A percentile compares a stretch with the other conserved stretches of the same genome.
Conservation (phyloP, 2,113 vertebrate species). For the Macquaria australasica region DNA sequence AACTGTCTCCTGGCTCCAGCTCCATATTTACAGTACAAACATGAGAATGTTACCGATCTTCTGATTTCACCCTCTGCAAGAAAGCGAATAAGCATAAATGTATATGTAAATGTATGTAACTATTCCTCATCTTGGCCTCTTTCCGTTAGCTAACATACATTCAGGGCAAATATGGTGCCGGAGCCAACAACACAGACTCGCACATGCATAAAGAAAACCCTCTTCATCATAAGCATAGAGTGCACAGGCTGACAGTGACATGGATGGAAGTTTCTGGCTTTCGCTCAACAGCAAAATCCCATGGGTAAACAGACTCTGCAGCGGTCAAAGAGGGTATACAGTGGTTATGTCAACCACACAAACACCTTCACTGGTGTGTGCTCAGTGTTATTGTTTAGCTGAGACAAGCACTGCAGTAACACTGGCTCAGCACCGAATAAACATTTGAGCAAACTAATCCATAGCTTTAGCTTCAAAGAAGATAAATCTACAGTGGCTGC, state of each 20-base stretch:
- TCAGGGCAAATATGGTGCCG: background rate
- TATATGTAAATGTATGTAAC: too few species aligned
- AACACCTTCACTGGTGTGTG: background rate
- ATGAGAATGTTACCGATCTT: background rate
- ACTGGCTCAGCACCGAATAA: conserved; percentile 35
- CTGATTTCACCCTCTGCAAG: background rate
- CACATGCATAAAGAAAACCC: background rate
- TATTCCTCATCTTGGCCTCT: background rate
- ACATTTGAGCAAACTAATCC: conserved; percentile 55
- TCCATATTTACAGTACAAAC: background rate
- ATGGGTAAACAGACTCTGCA: conserved; percentile 30
- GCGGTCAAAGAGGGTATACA: conserved; percentile 28
- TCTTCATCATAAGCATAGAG: background rate
- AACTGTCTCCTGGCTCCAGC: background rate
- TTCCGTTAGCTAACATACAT: background rate
- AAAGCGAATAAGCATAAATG: background rate
- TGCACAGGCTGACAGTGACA: background rate
- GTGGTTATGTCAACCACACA: conserved; percentile 22
- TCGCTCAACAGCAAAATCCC: conserved; percentile 21
- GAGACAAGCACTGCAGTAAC: conserved; percentile 44
- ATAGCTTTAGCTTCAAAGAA: conserved; percentile 25
- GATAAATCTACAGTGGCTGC: conserved; percentile 45
- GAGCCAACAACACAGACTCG: background rate
- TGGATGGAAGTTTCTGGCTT: conserved; percentile 2
- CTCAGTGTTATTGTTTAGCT: conserved; percentile 28